A percentile compares a stretch with the other conserved stretches of the same genome.
phyloP scores from a whole-genome alignment of 2,888 invertebrate genomes.

The Ditula angustiorana region DNA sequence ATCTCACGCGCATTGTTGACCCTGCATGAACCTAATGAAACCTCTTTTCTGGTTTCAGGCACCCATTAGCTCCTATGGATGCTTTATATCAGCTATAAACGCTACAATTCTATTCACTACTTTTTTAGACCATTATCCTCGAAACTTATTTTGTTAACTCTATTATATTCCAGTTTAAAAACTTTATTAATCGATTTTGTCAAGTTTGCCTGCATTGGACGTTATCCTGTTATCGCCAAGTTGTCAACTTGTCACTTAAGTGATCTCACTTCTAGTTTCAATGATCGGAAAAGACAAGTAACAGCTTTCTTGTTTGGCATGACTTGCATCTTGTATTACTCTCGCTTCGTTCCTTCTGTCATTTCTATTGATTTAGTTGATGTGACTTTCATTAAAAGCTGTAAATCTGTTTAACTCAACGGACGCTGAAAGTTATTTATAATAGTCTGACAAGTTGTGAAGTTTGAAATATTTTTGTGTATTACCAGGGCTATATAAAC shows the following conservation, averaged over 20 bases:
- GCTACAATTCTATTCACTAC: no score
- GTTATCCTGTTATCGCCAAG: neutral
- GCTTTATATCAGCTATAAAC: no score
- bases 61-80: no score
- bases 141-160: no score
- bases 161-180: no score
- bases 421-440: neutral
- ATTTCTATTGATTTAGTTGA: neutral
- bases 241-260: neutral
- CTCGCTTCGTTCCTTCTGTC: conserved; percentile 3
- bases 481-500: no score
- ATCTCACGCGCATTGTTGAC: no score
- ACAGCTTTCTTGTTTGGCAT: conserved; percentile 8
- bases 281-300: neutral
- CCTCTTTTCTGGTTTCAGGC: no score
- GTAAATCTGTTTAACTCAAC: neutral
- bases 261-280: neutral
- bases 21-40: no score
- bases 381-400: neutral
- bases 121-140: no score
- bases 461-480: no score
- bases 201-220: neutral
- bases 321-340: conserved; percentile 8
- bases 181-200: neutral
- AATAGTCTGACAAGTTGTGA: neutral